Conservation (phyloP, 2,797 vertebrate genomes). For the Lithobates pipiens region DNA sequence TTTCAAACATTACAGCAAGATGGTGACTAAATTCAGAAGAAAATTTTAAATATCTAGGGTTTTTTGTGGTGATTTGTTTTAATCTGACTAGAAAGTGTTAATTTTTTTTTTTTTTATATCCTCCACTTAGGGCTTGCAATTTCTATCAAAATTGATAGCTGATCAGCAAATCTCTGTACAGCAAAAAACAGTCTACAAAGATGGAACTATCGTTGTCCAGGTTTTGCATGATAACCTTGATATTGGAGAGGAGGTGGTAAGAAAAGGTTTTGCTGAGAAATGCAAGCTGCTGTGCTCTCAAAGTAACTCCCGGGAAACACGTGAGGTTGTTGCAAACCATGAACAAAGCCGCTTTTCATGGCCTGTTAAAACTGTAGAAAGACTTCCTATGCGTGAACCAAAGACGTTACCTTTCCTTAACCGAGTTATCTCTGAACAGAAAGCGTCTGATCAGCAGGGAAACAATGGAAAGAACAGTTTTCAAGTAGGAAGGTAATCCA, state of each 20-base stretch:
- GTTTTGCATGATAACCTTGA: slow-evolving; percentile 74
- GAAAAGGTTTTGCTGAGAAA: slow-evolving; percentile 78
- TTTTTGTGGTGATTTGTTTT: no score
- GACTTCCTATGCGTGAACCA: slow-evolving; percentile 44
- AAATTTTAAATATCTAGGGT: no score
- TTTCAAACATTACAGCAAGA: no score
- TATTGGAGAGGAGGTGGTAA: slow-evolving; percentile 79
- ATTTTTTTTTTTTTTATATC: slow-evolving; percentile 12
- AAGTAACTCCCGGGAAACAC: slow-evolving; percentile 58
- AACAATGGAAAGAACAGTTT: slow-evolving; percentile 22
- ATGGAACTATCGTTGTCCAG: slow-evolving; percentile 77
- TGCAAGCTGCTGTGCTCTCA: slow-evolving; percentile 51
- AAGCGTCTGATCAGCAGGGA: slow-evolving; percentile 61
- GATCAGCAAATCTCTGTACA: slow-evolving; percentile 79
- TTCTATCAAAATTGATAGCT: slow-evolving; percentile 78
- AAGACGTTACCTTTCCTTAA: slow-evolving; percentile 54
- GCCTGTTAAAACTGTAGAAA: slow-evolving; percentile 57
- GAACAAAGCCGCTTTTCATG: slow-evolving; percentile 66
- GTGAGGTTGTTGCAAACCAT: slow-evolving; percentile 59
- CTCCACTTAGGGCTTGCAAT: slow-evolving; percentile 76
- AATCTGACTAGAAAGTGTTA: neutral
- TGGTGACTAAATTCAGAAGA: no score
- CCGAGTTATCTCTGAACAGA: slow-evolving; percentile 59
- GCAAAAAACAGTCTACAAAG: slow-evolving; percentile 73
- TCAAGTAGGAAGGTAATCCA: slow-evolving; percentile 66